Percentiles rank a stretch among this genome's conserved stretches.
phyloP scores from a whole-genome alignment of 1,140 invertebrate species.

The Drosophila seguyi region DNA sequence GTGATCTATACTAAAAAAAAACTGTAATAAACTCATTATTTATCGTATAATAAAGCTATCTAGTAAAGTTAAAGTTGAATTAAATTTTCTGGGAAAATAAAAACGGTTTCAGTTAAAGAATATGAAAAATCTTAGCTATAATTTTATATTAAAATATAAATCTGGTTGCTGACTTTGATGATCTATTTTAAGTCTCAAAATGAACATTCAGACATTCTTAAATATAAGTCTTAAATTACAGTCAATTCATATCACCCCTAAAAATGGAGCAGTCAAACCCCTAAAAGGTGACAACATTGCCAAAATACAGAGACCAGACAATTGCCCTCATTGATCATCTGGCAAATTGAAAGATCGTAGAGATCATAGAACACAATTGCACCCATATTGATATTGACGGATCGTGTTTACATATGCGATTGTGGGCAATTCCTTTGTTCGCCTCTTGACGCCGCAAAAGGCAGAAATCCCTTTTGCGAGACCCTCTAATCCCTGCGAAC shows the following conservation, averaged over 20 bases:
- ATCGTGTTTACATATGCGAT: slow-evolving; percentile 68
- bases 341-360: slow-evolving; percentile 27
- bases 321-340: slow-evolving; percentile 43
- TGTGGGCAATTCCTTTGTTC: slow-evolving; percentile 63
- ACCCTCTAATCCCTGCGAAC: slow-evolving; percentile 25
- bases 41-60: slow-evolving; percentile 27
- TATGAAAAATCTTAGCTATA: background rate
- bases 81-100: background rate
- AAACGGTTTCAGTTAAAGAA: too few relatives aligned
- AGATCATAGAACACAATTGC: slow-evolving; percentile 37
- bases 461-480: slow-evolving; percentile 2
- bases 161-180: background rate
- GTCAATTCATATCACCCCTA: background rate
- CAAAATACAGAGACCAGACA: slow-evolving; percentile 14
- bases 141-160: background rate
- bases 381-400: slow-evolving; percentile 43
- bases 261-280: slow-evolving; percentile 14
- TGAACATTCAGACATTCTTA: too few relatives aligned
- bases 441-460: slow-evolving; percentile 62
- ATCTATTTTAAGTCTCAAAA: background rate
- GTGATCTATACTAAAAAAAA: slow-evolving; percentile 65
- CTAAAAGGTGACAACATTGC: background rate
- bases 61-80: background rate
- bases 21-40: slow-evolving; percentile 61
- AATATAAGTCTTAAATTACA: background rate